phyloP scores from a whole-genome alignment of 2,797 vertebrate species.

The Tapera naevia region DNA sequence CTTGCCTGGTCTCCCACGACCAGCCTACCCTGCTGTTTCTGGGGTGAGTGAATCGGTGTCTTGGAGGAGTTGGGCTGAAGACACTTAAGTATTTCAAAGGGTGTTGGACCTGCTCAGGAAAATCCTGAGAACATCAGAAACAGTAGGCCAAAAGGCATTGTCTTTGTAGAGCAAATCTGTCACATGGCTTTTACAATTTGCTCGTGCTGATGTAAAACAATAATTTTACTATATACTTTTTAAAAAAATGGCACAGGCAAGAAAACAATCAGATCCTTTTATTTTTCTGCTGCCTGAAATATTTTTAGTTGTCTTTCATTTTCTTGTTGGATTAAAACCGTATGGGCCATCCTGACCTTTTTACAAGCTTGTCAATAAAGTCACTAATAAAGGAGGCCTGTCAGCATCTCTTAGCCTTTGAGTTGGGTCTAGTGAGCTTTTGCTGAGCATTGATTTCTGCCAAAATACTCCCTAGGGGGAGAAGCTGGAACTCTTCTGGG shows the following conservation, averaged over 20 bases:
- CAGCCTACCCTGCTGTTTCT: slow-evolving; percentile 84
- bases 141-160: background rate
- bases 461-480: background rate
- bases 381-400: background rate
- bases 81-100: background rate
- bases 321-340: no score
- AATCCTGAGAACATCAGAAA: background rate
- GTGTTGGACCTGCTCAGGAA: background rate
- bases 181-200: background rate
- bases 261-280: background rate
- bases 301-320: background rate
- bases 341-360: background rate
- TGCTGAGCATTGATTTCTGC: background rate
- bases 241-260: background rate
- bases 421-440: background rate
- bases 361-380: background rate
- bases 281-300: background rate
- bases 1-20: slow-evolving; percentile 86
- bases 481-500: background rate
- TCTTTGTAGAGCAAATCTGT: background rate
- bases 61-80: background rate
- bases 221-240: background rate
- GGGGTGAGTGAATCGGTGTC: slow-evolving; percentile 83
- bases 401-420: background rate
- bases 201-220: background rate